These are phyloP conservation scores for Heliconius ismenius DNA, from an alignment of 2,888 invertebrate genomes.

Conservation along the genomic window DNA sequence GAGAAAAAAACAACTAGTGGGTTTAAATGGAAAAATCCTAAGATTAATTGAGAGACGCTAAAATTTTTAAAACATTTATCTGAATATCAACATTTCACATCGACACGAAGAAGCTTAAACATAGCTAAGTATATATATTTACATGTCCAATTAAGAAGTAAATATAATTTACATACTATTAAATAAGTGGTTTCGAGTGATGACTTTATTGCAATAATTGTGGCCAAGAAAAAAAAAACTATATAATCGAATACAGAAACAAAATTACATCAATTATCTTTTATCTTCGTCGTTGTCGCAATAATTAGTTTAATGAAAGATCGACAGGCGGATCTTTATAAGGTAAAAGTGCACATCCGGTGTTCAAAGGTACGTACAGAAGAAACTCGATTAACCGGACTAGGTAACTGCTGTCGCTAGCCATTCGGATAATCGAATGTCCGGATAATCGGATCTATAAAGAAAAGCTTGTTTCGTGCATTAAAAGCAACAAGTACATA, in stretches of 20 bases:
- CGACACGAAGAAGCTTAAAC: not conserved
- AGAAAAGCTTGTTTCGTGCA: no score
- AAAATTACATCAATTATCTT: conserved; percentile 37
- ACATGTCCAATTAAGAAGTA: not conserved
- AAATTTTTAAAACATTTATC: not conserved
- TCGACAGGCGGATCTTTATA: conserved; percentile 43
- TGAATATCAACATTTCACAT: not conserved
- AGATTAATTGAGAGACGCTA: not conserved
- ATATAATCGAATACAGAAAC: conserved; percentile 34
- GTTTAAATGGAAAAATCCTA: not conserved
- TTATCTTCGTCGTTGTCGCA: conserved; percentile 40
- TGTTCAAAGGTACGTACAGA: conserved; percentile 46
- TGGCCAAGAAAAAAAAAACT: conserved; percentile 12
- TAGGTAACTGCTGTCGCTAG: no score
- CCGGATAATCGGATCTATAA: no score
- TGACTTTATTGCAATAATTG: conserved; percentile 17
- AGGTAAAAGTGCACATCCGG: conserved; percentile 50
- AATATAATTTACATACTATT: not conserved
- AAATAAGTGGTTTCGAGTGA: conserved; percentile 9
- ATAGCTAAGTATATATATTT: not conserved
- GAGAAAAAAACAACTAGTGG: not conserved
- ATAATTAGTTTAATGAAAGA: conserved; percentile 42
- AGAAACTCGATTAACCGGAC: no score
- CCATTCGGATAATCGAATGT: no score
- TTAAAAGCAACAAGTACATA: no score